Conservation (phyloP, 1,140 invertebrate species). For the Protaetia brevitarsis region DNA sequence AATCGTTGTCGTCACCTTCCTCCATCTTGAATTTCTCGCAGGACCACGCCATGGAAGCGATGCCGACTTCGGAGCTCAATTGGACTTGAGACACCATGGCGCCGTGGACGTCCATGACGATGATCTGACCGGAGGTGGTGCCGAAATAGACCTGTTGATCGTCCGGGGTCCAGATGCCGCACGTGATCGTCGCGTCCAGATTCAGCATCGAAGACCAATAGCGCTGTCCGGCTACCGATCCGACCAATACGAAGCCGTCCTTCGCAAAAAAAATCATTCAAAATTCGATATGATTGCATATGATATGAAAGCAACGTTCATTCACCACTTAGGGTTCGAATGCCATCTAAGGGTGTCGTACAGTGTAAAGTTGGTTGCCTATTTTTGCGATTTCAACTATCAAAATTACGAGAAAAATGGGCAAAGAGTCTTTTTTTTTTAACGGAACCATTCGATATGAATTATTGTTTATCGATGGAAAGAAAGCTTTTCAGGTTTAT, state of each 20-base stretch:
- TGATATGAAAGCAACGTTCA: no score
- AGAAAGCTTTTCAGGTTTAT: no score
- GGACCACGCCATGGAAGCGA: slow-evolving; percentile 91
- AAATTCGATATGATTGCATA: no score
- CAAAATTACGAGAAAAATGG: no score
- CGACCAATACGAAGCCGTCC: slow-evolving; percentile 95
- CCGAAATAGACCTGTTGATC: slow-evolving; percentile 97
- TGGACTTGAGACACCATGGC: slow-evolving; percentile 91
- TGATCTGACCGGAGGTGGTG: slow-evolving; percentile 87
- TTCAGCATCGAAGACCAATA: slow-evolving; percentile 99
- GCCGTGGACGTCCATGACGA: slow-evolving; percentile 95
- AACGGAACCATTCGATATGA: no score
- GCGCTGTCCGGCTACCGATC: slow-evolving; percentile 92
- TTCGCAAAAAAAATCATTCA: slow-evolving; percentile 43
- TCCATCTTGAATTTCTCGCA: slow-evolving; percentile 99
- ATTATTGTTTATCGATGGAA: no score
- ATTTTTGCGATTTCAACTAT: no score
- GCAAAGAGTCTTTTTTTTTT: no score
- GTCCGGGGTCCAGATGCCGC: slow-evolving; percentile 96
- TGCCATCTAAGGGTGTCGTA: no score
- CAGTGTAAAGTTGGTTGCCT: no score
- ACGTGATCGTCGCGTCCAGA: slow-evolving; percentile 88
- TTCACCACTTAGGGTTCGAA: no score
- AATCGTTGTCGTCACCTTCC: slow-evolving; percentile 74
- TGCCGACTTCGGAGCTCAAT: slow-evolving; percentile 73